A percentile compares a stretch with the other conserved stretches of the same genome.
These are phyloP conservation scores for Cynoglossus semilaevis DNA, from an alignment of 2,113 vertebrate genomes.

Conservation along the genomic window DNA sequence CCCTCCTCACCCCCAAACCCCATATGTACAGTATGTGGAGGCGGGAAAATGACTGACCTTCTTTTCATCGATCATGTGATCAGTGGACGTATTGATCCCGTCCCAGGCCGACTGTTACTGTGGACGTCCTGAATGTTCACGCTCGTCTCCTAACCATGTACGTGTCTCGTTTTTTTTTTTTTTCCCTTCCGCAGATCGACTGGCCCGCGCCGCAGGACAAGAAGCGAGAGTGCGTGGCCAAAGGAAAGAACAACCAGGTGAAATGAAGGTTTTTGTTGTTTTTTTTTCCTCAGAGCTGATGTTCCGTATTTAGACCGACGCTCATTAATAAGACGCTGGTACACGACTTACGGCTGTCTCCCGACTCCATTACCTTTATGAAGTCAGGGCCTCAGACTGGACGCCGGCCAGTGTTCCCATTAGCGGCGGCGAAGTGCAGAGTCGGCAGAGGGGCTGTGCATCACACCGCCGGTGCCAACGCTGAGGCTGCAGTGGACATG, in stretches of 20 bases:
- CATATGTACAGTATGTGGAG: no score
- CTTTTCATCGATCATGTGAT: no score
- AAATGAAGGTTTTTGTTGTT: slow-evolving; percentile 5
- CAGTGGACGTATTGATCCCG: no score
- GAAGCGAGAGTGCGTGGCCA: slow-evolving; percentile 75
- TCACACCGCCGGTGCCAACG: no score
- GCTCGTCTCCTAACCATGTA: no score
- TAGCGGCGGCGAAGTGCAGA: slow-evolving; percentile 38
- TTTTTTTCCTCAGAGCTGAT: background rate
- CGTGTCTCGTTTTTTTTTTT: background rate
- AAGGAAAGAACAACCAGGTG: slow-evolving; percentile 83
- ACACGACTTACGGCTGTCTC: slow-evolving; percentile 18
- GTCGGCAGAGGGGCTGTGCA: background rate
- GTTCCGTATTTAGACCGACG: slow-evolving; percentile 4
- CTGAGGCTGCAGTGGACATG: no score
- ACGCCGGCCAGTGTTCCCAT: slow-evolving; percentile 62
- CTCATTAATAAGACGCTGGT: slow-evolving; percentile 10
- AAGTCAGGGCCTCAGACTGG: slow-evolving; percentile 42
- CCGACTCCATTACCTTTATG: slow-evolving; percentile 36
- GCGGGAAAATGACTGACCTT: no score
- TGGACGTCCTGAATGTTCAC: no score
- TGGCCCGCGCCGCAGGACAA: slow-evolving; percentile 78
- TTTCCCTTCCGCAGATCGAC: slow-evolving; percentile 68
- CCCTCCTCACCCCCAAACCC: no score
- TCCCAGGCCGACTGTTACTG: no score